phyloP scores from a whole-genome alignment of 2,888 invertebrate species.

The Pediacus dermestoides region DNA sequence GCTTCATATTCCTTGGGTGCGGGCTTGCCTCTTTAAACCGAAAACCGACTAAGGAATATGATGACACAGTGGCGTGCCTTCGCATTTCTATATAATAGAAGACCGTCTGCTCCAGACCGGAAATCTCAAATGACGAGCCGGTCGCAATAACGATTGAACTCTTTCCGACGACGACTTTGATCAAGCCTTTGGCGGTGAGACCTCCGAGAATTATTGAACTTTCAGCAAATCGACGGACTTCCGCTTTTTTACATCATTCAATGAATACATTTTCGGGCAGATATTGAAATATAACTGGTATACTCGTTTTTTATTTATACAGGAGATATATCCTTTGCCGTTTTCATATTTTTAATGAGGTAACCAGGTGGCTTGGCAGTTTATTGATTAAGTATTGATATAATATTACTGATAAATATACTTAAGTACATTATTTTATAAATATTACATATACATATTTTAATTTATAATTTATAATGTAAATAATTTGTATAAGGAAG shows the following conservation, averaged over 20 bases:
- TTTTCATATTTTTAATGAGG: too few relatives aligned
- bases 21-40: slow-evolving; percentile 6
- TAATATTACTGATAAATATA: too few relatives aligned
- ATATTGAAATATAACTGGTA: slow-evolving; percentile 16
- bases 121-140: slow-evolving; percentile 30
- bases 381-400: too few relatives aligned
- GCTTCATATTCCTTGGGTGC: slow-evolving; percentile 12
- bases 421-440: too few relatives aligned
- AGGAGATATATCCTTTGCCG: neutral
- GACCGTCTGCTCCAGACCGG: slow-evolving; percentile 25
- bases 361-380: too few relatives aligned
- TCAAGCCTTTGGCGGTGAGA: slow-evolving; percentile 22
- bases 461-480: too few relatives aligned
- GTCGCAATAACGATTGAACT: slow-evolving; percentile 33
- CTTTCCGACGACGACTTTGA: slow-evolving; percentile 30
- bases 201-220: slow-evolving; percentile 25
- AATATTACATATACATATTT: too few relatives aligned
- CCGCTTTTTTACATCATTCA: slow-evolving; percentile 22
- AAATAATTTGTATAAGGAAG: too few relatives aligned
- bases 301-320: neutral
- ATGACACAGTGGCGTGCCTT: slow-evolving; percentile 14
- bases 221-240: slow-evolving; percentile 25
- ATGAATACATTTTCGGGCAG: slow-evolving; percentile 19
- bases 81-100: slow-evolving; percentile 9
- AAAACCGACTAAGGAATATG: slow-evolving; percentile 13